Percentiles rank a stretch among this genome's conserved stretches.
phyloP scores from a whole-genome alignment of 2,797 vertebrate species.

The Hozukius guyotensis region DNA sequence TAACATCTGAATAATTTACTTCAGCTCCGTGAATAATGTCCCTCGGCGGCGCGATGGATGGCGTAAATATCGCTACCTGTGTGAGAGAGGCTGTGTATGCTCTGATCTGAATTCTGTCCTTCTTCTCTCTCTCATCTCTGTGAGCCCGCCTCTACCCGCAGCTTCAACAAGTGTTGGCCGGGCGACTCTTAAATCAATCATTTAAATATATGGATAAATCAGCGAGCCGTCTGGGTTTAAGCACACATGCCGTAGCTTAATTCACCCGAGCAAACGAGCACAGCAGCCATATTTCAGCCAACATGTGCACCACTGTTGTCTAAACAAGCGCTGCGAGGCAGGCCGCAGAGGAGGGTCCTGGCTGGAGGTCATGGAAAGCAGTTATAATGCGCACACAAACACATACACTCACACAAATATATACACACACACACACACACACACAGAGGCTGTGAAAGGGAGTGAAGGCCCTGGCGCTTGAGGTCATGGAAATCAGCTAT shows the following conservation, averaged over 20 bases:
- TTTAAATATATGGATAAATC: slow-evolving; percentile 83
- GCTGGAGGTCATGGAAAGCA: slow-evolving; percentile 85
- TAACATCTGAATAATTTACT: slow-evolving; percentile 73
- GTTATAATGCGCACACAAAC: slow-evolving; percentile 71
- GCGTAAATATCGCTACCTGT: slow-evolving; percentile 71
- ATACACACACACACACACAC: slow-evolving; percentile 34
- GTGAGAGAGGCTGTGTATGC: slow-evolving; percentile 60
- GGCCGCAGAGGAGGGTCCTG: slow-evolving; percentile 80
- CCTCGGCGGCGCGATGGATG: slow-evolving; percentile 43
- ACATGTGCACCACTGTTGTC: slow-evolving; percentile 88
- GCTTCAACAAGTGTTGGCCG: slow-evolving; percentile 76
- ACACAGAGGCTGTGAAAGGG: slow-evolving; percentile 37
- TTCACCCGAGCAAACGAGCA: slow-evolving; percentile 81
- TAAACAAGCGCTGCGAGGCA: slow-evolving; percentile 83
- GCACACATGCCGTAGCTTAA: slow-evolving; percentile 84
- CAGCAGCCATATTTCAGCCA: slow-evolving; percentile 82
- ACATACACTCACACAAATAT: slow-evolving; percentile 40
- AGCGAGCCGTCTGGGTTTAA: slow-evolving; percentile 78
- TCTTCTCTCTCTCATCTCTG: slow-evolving; percentile 64
- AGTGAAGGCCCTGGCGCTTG: slow-evolving; percentile 70
- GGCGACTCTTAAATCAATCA: slow-evolving; percentile 84
- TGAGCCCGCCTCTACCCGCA: slow-evolving; percentile 32
- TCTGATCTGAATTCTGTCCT: slow-evolving; percentile 60
- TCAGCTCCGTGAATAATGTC: slow-evolving; percentile 65
- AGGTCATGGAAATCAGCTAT: slow-evolving; percentile 83